Evolutionary conservation across 2,797 vertebrate genomes (phyloP).

Genomic region (Pteropus rufus): DNA sequence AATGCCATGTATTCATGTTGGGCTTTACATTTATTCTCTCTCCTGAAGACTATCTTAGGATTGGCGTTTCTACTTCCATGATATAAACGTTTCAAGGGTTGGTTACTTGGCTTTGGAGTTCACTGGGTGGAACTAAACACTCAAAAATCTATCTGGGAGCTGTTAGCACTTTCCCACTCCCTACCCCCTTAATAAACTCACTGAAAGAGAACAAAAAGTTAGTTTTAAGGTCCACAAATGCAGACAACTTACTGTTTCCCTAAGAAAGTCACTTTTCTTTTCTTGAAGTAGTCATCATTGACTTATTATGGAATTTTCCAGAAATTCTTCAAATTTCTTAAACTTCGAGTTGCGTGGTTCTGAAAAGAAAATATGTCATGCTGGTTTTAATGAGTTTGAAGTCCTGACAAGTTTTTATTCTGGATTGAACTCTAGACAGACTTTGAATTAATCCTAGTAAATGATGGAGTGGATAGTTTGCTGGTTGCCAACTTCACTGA

Average conservation of each 20-base stretch:
- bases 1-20: background rate
- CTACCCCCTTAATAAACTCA: slow-evolving; percentile 32
- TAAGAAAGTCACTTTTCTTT: slow-evolving; percentile 3
- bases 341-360: slow-evolving; percentile 46
- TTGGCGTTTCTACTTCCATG: slow-evolving; percentile 73
- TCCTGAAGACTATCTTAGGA: background rate
- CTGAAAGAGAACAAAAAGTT: slow-evolving; percentile 2
- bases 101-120: slow-evolving; percentile 73
- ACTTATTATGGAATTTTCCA: slow-evolving; percentile 52
- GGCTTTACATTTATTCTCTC: slow-evolving; percentile 39
- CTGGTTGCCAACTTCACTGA: slow-evolving; percentile 19
- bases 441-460: slow-evolving; percentile 66
- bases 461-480: background rate
- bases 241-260: slow-evolving; percentile 7
- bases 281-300: slow-evolving; percentile 8
- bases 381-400: slow-evolving; percentile 43
- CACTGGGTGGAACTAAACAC: slow-evolving; percentile 74
- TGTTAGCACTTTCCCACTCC: slow-evolving; percentile 25
- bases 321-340: slow-evolving; percentile 67
- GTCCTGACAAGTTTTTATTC: slow-evolving; percentile 44
- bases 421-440: slow-evolving; percentile 10
- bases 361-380: slow-evolving; percentile 56
- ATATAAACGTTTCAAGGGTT: slow-evolving; percentile 75
- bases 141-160: slow-evolving; percentile 71
- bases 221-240: slow-evolving; percentile 1